These are phyloP conservation scores for Amazona vittata DNA, from an alignment of 2,113 vertebrate species.

Conservation along the genomic window DNA sequence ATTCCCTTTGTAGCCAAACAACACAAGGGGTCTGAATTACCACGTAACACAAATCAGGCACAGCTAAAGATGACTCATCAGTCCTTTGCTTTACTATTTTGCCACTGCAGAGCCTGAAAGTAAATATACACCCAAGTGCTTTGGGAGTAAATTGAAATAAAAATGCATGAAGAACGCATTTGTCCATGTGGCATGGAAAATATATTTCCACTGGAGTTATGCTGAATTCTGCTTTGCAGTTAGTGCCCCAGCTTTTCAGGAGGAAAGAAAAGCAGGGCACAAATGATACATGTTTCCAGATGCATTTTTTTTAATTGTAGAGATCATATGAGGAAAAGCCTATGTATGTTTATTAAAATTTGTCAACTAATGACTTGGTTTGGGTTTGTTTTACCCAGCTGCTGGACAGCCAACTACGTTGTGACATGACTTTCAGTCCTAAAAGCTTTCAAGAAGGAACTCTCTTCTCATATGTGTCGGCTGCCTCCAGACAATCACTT, in stretches of 20 bases:
- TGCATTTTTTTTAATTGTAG: fast-evolving
- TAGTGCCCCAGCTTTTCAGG: background rate
- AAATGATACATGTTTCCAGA: background rate
- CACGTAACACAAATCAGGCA: background rate
- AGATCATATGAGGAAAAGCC: background rate
- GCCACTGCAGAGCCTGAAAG: background rate
- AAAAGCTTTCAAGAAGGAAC: conserved; percentile 53
- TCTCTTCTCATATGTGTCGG: background rate
- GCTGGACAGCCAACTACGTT: conserved; percentile 96
- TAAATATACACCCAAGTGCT: background rate
- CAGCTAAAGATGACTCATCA: background rate
- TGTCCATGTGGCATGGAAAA: background rate
- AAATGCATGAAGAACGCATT: background rate
- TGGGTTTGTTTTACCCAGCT: conserved; percentile 74
- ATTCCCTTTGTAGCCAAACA: background rate
- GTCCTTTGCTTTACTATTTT: background rate
- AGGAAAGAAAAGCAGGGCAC: background rate
- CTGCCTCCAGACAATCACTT: conserved; percentile 73
- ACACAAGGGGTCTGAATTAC: background rate
- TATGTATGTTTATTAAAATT: background rate
- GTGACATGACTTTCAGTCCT: conserved; percentile 76
- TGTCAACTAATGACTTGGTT: background rate
- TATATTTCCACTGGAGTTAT: background rate
- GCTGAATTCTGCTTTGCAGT: background rate
- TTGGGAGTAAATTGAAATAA: background rate